These are phyloP conservation scores for Pachypanchax playfairii DNA, from an alignment of 2,113 vertebrate species.

Conservation along the genomic window DNA sequence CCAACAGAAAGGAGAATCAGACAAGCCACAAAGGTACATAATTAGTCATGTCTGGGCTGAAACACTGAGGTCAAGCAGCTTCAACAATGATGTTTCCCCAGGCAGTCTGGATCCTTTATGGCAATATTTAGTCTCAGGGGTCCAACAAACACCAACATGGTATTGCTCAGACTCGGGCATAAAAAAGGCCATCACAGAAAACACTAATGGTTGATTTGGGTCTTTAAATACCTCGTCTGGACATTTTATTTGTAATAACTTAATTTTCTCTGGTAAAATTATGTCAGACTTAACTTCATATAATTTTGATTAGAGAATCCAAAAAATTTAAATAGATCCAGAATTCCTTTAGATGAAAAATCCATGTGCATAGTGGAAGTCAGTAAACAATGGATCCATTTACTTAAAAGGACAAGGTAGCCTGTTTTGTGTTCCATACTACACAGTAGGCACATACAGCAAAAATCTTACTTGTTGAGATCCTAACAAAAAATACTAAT, in stretches of 20 bases:
- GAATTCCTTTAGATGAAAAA: too few species aligned
- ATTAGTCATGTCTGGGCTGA: slow-evolving; percentile 1
- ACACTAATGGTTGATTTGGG: background rate
- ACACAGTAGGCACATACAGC: too few species aligned
- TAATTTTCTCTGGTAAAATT: background rate
- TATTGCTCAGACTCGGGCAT: background rate
- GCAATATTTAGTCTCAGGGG: slow-evolving; percentile 3
- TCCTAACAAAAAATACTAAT: too few species aligned
- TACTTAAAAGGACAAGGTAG: too few species aligned
- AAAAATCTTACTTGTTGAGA: too few species aligned
- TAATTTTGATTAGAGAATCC: background rate
- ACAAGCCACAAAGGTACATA: background rate
- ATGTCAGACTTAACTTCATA: background rate
- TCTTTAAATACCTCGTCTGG: too few species aligned
- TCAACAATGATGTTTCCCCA: background rate
- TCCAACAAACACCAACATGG: background rate
- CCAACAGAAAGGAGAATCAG: background rate
- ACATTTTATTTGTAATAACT: too few species aligned
- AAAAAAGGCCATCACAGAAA: background rate
- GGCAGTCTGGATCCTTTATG: slow-evolving; percentile 11
- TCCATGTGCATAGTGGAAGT: too few species aligned
- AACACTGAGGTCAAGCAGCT: slow-evolving; percentile 16
- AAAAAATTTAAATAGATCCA: too few species aligned
- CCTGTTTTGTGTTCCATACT: too few species aligned
- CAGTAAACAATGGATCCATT: too few species aligned